Percentiles rank a stretch among this genome's conserved stretches.
Evolutionary conservation across 2,113 vertebrate genomes (phyloP).

Genomic region (Crypturellus undulatus): DNA sequence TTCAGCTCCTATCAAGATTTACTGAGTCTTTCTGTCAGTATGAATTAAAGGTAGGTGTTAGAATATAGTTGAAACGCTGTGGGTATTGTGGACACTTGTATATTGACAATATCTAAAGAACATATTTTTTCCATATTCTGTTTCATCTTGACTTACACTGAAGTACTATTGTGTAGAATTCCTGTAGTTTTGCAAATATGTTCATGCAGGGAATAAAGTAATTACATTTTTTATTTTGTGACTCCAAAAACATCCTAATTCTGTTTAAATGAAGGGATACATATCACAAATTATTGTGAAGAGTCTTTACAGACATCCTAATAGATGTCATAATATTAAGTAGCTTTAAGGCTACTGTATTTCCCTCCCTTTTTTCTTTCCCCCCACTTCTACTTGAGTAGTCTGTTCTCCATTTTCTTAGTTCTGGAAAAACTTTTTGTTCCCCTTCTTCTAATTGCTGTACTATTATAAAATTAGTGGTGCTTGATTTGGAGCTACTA

Average conservation of each 20-base stretch:
- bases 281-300: not conserved
- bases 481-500: not conserved
- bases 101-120: not conserved
- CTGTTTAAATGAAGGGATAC: not conserved
- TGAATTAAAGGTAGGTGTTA: constrained; percentile 29
- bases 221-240: not conserved
- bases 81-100: not conserved
- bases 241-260: no score
- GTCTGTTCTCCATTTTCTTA: not conserved
- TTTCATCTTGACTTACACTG: not conserved
- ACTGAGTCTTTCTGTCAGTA: not conserved
- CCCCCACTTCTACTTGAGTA: not conserved
- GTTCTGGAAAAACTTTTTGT: not conserved
- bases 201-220: not conserved
- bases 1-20: not conserved
- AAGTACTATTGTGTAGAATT: not conserved
- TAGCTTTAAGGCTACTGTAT: not conserved
- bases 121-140: not conserved
- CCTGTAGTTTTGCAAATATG: not conserved
- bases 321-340: not conserved
- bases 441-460: not conserved
- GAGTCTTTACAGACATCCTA: not conserved
- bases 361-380: not conserved
- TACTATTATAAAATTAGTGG: not conserved
- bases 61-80: not conserved